Percentiles rank a stretch among this genome's conserved stretches.
Conservation (phyloP, 2,888 invertebrate genomes). For the Corbicula japonica region DNA sequence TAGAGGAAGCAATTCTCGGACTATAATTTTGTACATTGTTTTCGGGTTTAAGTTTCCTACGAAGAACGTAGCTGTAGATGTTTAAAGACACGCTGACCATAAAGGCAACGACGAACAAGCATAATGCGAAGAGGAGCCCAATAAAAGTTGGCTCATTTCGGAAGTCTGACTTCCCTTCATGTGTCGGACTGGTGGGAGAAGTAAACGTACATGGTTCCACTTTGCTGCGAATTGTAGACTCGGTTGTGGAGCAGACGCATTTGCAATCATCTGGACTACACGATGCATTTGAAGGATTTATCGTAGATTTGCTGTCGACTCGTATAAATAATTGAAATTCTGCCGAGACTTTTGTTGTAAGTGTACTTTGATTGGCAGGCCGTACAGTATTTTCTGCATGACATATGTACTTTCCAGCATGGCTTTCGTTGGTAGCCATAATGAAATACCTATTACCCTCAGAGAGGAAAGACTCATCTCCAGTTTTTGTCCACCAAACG, state of each 20-base stretch:
- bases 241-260: background rate
- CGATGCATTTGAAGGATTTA: background rate
- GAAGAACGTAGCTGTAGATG: background rate
- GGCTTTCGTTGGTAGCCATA: background rate
- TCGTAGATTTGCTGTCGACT: background rate
- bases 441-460: background rate
- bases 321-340: background rate
- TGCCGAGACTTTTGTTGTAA: background rate
- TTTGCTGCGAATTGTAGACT: background rate
- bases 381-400: background rate
- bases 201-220: background rate
- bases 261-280: background rate
- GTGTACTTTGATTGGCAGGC: background rate
- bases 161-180: no score
- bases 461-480: background rate
- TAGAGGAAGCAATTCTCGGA: background rate
- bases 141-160: no score
- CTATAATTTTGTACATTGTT: no score
- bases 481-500: slow-evolving; percentile 9
- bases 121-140: background rate
- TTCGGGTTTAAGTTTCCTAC: background rate
- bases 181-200: no score
- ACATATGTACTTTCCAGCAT: slow-evolving; percentile 2
- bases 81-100: background rate
- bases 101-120: background rate